Evolutionary conservation across 2,797 vertebrate genomes (phyloP).

Genomic region (Eulemur rubriventer): DNA sequence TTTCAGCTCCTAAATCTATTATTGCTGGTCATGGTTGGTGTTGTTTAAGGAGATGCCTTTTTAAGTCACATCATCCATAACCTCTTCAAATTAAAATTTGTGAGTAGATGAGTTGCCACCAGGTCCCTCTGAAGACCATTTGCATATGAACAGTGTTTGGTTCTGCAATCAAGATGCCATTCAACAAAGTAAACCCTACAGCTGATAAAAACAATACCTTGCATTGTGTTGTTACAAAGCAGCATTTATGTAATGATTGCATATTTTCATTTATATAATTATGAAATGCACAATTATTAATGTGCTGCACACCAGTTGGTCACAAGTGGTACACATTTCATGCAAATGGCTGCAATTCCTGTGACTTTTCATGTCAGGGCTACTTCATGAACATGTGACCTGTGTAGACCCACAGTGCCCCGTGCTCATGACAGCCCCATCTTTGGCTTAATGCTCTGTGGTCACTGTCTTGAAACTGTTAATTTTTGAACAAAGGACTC

Average conservation of each 20-base stretch:
- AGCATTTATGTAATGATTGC: constrained; percentile 40
- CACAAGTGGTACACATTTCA: not conserved
- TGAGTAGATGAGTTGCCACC: not conserved
- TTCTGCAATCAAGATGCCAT: not conserved
- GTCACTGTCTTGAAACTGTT: constrained; percentile 21
- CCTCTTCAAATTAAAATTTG: constrained; percentile 43
- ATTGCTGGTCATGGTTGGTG: not conserved
- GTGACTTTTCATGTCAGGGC: not conserved
- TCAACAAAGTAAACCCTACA: not conserved
- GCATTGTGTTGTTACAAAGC: constrained; percentile 49
- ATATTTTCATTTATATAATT: constrained; percentile 50
- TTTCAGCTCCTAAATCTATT: not conserved
- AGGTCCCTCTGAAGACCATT: not conserved
- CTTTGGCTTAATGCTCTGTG: not conserved
- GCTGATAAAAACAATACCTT: constrained; percentile 23
- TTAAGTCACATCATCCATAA: not conserved
- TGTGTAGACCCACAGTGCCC: not conserved
- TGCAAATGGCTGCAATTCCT: not conserved
- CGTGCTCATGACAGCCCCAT: not conserved
- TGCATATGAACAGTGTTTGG: not conserved
- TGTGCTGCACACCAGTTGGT: not conserved
- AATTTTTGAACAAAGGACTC: not conserved
- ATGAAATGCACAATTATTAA: constrained; percentile 29
- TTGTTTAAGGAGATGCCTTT: not conserved
- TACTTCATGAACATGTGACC: not conserved